These are phyloP conservation scores for Tauraco erythrolophus DNA, from an alignment of 2,113 vertebrate genomes.

Conservation along the genomic window DNA sequence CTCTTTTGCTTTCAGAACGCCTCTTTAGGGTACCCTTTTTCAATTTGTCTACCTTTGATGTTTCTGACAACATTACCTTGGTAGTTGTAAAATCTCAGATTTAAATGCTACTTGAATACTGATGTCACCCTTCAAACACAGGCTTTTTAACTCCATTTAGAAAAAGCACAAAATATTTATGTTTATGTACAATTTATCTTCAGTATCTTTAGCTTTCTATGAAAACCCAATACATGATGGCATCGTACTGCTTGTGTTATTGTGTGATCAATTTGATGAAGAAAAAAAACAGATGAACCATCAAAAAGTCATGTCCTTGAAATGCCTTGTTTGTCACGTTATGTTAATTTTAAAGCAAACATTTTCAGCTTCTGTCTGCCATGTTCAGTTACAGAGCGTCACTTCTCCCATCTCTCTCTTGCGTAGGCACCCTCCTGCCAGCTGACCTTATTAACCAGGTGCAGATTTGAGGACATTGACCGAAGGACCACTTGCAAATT, in stretches of 20 bases:
- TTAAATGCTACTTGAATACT: background rate
- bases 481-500: background rate
- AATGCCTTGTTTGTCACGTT: background rate
- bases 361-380: background rate
- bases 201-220: background rate
- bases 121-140: background rate
- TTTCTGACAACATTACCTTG: background rate
- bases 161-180: background rate
- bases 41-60: background rate
- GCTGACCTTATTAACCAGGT: background rate
- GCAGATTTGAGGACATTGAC: background rate
- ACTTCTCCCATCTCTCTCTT: background rate
- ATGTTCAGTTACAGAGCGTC: background rate
- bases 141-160: background rate
- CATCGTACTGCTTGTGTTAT: background rate
- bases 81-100: background rate
- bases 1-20: slow-evolving; percentile 1
- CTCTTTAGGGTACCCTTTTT: background rate
- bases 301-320: background rate
- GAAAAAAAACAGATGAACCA: background rate
- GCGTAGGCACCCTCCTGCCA: background rate
- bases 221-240: background rate
- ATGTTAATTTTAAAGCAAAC: background rate
- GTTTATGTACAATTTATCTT: background rate
- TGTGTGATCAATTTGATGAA: background rate